These are phyloP conservation scores for Proisotoma minuta DNA, from an alignment of 2,888 invertebrate genomes.

Conservation along the genomic window DNA sequence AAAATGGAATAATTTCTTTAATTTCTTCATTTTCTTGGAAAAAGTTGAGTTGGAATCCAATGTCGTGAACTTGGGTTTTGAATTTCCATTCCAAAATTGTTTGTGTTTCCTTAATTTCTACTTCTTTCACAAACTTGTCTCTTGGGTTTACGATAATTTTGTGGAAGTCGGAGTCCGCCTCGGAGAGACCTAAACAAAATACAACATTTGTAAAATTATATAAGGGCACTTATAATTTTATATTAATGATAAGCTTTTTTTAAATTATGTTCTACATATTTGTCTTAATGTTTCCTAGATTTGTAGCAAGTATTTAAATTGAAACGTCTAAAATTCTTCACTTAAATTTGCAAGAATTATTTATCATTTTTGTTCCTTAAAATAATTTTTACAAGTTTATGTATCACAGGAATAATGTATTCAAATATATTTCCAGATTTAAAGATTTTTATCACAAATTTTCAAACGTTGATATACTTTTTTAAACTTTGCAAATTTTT, in stretches of 20 bases:
- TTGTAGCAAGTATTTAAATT: too few species aligned
- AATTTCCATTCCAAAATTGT: conserved; percentile 15
- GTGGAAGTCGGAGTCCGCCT: not conserved
- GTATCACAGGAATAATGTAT: too few species aligned
- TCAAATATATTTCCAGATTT: too few species aligned
- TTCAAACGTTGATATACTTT: not conserved
- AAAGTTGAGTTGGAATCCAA: conserved; percentile 7
- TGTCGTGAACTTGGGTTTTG: conserved; percentile 3
- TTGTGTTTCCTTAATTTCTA: not conserved
- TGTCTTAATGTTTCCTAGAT: too few species aligned
- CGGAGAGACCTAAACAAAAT: not conserved
- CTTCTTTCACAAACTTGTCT: conserved; percentile 3
- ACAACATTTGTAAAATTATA: not conserved
- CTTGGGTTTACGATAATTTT: conserved; percentile 1
- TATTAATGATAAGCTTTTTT: too few species aligned
- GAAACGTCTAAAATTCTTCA: too few species aligned
- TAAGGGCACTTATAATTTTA: too few species aligned
- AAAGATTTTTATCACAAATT: not conserved
- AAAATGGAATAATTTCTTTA: not conserved
- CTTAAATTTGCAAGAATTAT: too few species aligned
- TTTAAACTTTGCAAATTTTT: not conserved
- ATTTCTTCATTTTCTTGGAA: not conserved
- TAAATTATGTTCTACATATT: too few species aligned
- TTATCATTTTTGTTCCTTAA: too few species aligned
- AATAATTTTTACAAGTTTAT: too few species aligned